Evolutionary conservation across 1,140 invertebrate genomes (phyloP).

Genomic region (Atta cephalotes): DNA sequence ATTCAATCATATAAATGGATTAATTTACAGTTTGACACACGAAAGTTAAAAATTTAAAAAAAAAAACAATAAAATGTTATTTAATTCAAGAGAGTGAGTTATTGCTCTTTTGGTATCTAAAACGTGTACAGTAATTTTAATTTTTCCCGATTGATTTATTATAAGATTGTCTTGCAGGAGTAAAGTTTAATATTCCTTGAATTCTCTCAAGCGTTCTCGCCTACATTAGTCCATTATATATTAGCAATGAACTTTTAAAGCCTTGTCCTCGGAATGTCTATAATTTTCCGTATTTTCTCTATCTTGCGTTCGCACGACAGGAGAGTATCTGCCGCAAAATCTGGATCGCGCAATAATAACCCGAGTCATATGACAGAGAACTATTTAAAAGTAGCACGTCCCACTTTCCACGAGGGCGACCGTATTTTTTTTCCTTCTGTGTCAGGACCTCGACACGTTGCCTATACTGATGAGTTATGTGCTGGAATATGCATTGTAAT

Average conservation of each 20-base stretch:
- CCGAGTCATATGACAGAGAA: constrained; percentile 76
- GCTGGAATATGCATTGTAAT: background rate
- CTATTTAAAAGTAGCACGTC: constrained; percentile 76
- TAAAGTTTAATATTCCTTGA: background rate
- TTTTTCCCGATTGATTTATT: background rate
- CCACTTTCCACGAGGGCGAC: constrained; percentile 52
- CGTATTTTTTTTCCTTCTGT: constrained; percentile 51
- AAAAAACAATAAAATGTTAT: too few relatives aligned
- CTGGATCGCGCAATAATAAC: constrained; percentile 81
- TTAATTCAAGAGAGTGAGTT: too few relatives aligned
- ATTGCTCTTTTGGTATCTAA: too few relatives aligned
- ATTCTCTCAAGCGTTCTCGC: background rate
- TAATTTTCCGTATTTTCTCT: constrained; percentile 40
- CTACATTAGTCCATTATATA: background rate
- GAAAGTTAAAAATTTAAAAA: too few relatives aligned
- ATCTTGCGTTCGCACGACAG: constrained; percentile 12
- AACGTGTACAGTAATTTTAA: background rate
- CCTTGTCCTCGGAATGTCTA: background rate
- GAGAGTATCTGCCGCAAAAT: constrained; percentile 43
- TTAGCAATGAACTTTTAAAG: background rate
- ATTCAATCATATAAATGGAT: too few relatives aligned
- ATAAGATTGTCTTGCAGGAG: background rate
- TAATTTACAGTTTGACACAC: too few relatives aligned
- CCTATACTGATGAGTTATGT: background rate
- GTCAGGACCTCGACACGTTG: constrained; percentile 30